Percentiles rank a stretch among this genome's conserved stretches.
These are phyloP conservation scores for Lophotis ruficrista DNA, from an alignment of 2,113 vertebrate genomes.

Conservation along the genomic window DNA sequence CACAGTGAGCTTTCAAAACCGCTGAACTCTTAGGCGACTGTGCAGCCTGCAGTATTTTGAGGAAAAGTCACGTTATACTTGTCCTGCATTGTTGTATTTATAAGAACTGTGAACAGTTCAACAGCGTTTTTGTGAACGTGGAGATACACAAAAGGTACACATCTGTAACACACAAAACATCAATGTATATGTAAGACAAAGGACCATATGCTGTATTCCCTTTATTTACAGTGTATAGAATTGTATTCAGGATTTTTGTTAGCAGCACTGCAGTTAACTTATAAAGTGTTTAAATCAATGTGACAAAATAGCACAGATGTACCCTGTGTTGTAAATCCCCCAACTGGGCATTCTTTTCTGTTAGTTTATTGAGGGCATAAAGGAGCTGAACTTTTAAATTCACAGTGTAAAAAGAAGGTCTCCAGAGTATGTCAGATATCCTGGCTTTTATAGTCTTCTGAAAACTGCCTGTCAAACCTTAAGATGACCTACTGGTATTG, in stretches of 20 bases:
- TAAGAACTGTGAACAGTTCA: neutral
- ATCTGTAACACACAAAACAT: neutral
- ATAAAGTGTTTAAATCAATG: neutral
- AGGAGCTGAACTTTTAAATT: neutral
- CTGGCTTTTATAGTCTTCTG: neutral
- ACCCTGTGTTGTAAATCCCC: neutral
- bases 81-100: neutral
- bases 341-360: neutral
- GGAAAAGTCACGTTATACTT: neutral
- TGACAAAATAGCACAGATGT: neutral
- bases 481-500: neutral
- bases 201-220: neutral
- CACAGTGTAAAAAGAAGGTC: neutral
- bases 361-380: neutral
- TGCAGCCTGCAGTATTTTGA: neutral
- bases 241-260: neutral
- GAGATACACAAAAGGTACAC: neutral
- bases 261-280: neutral
- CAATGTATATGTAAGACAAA: neutral
- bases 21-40: neutral
- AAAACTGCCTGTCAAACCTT: fast-evolving
- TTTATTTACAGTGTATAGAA: neutral
- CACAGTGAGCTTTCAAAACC: neutral
- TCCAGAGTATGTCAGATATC: neutral
- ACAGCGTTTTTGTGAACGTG: neutral